Base-by-base conservation (phyloP, 2,113 vertebrate species). In the Speoplatyrhinus poulsoni region DNA sequence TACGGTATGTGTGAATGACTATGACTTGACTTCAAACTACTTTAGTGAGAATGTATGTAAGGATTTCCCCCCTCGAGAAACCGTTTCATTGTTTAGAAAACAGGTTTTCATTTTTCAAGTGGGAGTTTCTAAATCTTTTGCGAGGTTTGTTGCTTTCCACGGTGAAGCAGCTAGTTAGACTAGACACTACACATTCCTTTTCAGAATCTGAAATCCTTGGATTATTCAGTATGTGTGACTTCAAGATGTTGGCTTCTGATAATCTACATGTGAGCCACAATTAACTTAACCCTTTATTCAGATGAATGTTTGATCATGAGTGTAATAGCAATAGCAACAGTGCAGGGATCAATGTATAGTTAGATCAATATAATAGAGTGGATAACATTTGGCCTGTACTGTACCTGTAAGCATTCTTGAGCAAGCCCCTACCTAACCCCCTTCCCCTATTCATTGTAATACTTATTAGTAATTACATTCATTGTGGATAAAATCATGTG, bases 191-290 rank as follows among this genome's bases (percentile, higher is more conserved):
- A 65, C 79, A 63, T 58, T 81, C 52, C 33, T 56, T 65, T 67
- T 73, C 60, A 41, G 61, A 55, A 56, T 72, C 60, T 58, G 32
- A n/a, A 41, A 41, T 41, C 52, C 3, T 62, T 80, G 57, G 59
- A 82, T 81, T 76, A 80, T 85, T 82, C 77, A 80, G 6, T 0
- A 55, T 26, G 36, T 70, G n/a, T 26, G 63, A 59, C 69, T 67
- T 12, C 69, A 81, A 62, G 73, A 65, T 77, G 73, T 69, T 58
- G 63, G 1, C 10, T 6, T 79, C 77, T 65, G 72, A 77, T 82
- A 19, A 60, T 26, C 26, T 26, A 26, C 26, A 26, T 75, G 68
- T 65, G 72, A 80, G 78, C 80, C 78, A 72, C 74, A 81, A 77
- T 67, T 56, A 65, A 71, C 47, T 63, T 19, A 64, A n/a, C 64